Evolutionary conservation across 2,797 vertebrate species (phyloP).

Genomic region (Onychomys arenicola): DNA sequence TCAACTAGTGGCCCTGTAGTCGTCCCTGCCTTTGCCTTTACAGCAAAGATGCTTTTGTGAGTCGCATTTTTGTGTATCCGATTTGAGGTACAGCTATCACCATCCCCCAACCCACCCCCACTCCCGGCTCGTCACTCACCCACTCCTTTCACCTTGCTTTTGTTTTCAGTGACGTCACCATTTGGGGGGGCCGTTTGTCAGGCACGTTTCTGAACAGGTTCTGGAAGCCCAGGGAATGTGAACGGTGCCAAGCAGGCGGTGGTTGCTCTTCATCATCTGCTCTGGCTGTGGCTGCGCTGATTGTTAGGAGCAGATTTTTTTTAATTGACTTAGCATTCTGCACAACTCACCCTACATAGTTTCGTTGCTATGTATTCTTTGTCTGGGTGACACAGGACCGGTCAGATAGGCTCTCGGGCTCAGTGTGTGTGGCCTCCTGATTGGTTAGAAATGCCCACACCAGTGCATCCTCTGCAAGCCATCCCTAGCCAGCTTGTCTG

Average conservation of each 20-base stretch:
- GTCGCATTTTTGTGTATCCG: not conserved
- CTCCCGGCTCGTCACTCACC: not conserved
- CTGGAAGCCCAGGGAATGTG: not conserved
- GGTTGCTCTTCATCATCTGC: not conserved
- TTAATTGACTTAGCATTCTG: not conserved
- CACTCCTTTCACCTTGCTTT: not conserved
- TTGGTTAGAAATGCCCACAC: not conserved
- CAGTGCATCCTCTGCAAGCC: not conserved
- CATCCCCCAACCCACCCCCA: no score
- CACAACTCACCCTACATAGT: not conserved
- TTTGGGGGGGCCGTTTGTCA: not conserved
- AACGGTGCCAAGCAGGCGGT: not conserved
- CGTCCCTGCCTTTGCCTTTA: not conserved
- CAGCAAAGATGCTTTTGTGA: not conserved
- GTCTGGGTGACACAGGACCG: not conserved
- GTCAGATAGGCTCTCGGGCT: not conserved
- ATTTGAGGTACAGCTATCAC: not conserved
- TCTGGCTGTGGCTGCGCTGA: not conserved
- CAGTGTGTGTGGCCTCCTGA: not conserved
- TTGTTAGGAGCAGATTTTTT: not conserved
- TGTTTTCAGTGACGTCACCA: not conserved
- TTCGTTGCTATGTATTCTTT: not conserved
- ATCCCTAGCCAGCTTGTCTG: not conserved
- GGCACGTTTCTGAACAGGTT: not conserved
- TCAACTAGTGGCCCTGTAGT: conserved; percentile 49